Conservation (phyloP, 2,797 vertebrate genomes). For the Chelidonichthys spinosus region DNA sequence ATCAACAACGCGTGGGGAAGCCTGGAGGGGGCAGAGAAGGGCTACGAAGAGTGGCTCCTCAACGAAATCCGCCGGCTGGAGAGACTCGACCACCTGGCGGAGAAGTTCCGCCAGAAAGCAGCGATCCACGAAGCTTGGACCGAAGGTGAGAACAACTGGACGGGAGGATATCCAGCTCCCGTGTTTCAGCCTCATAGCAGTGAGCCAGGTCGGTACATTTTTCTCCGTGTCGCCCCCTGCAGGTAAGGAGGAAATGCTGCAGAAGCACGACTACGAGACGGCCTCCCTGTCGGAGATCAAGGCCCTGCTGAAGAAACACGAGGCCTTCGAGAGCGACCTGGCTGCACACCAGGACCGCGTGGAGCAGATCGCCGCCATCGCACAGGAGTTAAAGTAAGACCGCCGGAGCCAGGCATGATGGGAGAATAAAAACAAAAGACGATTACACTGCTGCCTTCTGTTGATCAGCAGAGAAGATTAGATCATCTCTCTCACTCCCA, state of each 20-base stretch:
- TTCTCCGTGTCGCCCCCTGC: constrained; percentile 46
- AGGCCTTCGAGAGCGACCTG: constrained; percentile 98
- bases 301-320: constrained; percentile 97
- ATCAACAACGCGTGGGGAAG: constrained; percentile 95
- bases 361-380: constrained; percentile 98
- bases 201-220: background rate
- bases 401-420: background rate
- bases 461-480: too few species aligned
- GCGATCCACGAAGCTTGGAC: constrained; percentile 98
- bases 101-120: constrained; percentile 98
- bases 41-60: constrained; percentile 98
- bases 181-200: background rate
- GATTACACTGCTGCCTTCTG: background rate
- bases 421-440: background rate
- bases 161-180: background rate
- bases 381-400: constrained; percentile 96
- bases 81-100: constrained; percentile 96
- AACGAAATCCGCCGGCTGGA: constrained; percentile 98
- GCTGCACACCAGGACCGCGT: constrained; percentile 98
- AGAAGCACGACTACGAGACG: constrained; percentile 93
- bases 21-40: constrained; percentile 96
- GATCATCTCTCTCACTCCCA: too few species aligned
- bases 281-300: constrained; percentile 97
- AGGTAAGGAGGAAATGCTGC: constrained; percentile 97
- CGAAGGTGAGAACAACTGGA: constrained; percentile 72